A percentile compares a stretch with the other conserved stretches of the same genome.
phyloP scores from a whole-genome alignment of 2,113 vertebrate genomes.

The Otis tarda region DNA sequence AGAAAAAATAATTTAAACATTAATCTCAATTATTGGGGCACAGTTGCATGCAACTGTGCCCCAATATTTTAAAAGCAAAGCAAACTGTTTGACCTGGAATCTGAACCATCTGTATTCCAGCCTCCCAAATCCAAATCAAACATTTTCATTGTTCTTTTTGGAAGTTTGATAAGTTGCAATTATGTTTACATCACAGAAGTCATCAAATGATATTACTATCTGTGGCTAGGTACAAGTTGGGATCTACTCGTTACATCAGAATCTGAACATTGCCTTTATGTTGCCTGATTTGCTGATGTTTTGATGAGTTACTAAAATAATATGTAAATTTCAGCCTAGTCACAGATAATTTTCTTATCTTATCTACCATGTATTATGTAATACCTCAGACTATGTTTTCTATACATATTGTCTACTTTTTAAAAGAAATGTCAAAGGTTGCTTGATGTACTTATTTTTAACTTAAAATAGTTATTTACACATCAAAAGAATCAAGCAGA shows the following conservation, averaged over 20 bases:
- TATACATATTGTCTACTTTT: not conserved
- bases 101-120: not conserved
- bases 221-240: not conserved
- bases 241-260: not conserved
- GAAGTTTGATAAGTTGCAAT: not conserved
- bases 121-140: not conserved
- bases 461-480: not conserved
- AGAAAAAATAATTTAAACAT: not conserved
- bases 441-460: not conserved
- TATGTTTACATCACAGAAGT: not conserved
- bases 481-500: not conserved
- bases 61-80: not conserved
- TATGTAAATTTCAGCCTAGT: not conserved
- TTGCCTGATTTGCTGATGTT: not conserved
- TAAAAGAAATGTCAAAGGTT: not conserved
- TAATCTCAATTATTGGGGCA: not conserved
- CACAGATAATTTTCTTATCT: not conserved
- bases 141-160: not conserved
- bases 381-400: not conserved
- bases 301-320: not conserved
- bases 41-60: not conserved
- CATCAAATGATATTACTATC: not conserved
- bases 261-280: not conserved
- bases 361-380: not conserved
- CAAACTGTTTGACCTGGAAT: not conserved